Conservation (phyloP, 2,113 vertebrate species). For the Prietella phreatophila region DNA sequence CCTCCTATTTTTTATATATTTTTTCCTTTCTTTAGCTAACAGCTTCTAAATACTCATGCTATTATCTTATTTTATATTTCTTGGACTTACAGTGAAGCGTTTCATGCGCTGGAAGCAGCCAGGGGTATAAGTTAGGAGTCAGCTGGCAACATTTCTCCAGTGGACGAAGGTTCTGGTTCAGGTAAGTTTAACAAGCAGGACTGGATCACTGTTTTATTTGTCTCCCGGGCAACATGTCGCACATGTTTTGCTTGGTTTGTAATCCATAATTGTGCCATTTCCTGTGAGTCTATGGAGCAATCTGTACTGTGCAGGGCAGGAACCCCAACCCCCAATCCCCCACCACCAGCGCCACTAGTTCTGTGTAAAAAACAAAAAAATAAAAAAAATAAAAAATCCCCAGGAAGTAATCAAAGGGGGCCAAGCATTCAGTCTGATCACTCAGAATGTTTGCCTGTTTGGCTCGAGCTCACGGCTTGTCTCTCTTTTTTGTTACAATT, state of each 20-base stretch:
- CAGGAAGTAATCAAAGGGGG: slow-evolving; percentile 43
- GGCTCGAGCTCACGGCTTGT: slow-evolving; percentile 57
- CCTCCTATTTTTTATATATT: slow-evolving; percentile 37
- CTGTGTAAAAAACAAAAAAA: slow-evolving; percentile 18
- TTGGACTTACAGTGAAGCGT: slow-evolving; percentile 74
- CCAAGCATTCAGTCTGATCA: slow-evolving; percentile 49
- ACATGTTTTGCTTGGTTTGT: slow-evolving; percentile 79
- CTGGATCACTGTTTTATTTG: slow-evolving; percentile 77
- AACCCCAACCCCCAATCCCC: slow-evolving; percentile 49
- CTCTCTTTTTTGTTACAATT: slow-evolving; percentile 67
- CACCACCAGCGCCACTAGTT: neutral
- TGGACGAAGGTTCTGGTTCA: slow-evolving; percentile 77
- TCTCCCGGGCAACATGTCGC: slow-evolving; percentile 70
- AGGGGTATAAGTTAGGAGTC: slow-evolving; percentile 82
- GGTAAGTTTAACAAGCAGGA: slow-evolving; percentile 73
- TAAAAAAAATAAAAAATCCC: no score
- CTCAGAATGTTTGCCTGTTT: slow-evolving; percentile 65
- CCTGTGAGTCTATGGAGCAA: slow-evolving; percentile 76
- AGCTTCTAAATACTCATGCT: slow-evolving; percentile 22
- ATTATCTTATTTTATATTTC: slow-evolving; percentile 49
- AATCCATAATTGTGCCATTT: slow-evolving; percentile 81
- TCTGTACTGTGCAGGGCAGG: slow-evolving; percentile 70
- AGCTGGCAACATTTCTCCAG: slow-evolving; percentile 81
- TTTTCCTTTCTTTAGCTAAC: slow-evolving; percentile 29
- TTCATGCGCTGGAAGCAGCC: slow-evolving; percentile 76